These are phyloP conservation scores for Ophion costatus DNA, from an alignment of 2,888 invertebrate genomes.

Conservation along the genomic window DNA sequence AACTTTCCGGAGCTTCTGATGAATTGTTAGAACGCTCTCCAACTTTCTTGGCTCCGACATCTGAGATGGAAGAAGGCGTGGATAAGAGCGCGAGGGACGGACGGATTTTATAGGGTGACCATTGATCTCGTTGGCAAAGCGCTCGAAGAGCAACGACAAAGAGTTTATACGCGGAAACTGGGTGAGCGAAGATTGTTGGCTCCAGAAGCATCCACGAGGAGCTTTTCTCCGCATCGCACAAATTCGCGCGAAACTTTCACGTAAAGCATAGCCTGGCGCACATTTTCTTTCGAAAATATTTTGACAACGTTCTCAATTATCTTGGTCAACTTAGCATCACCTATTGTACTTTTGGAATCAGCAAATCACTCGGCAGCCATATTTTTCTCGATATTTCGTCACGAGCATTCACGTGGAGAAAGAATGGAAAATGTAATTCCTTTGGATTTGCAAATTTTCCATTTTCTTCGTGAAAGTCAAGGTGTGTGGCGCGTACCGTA, in stretches of 20 bases:
- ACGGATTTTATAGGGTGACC: constrained; percentile 47
- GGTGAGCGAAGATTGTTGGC: constrained; percentile 41
- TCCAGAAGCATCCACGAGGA: constrained; percentile 29
- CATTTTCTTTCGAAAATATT: constrained; percentile 32
- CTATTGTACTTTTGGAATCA: no score
- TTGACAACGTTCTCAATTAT: neutral
- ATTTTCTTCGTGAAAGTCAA: constrained; percentile 19
- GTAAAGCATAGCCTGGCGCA: constrained; percentile 18
- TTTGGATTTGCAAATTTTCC: constrained; percentile 10
- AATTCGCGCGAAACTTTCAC: constrained; percentile 53
- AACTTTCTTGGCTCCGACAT: constrained; percentile 61
- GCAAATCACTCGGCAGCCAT: neutral
- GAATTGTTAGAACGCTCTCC: constrained; percentile 60
- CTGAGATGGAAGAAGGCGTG: constrained; percentile 29
- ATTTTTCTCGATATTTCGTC: neutral
- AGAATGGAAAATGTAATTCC: constrained; percentile 30
- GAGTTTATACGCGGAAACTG: constrained; percentile 60
- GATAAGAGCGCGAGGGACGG: constrained; percentile 36
- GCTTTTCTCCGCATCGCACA: constrained; percentile 24
- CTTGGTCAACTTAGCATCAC: no score
- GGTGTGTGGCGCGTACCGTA: constrained; percentile 13
- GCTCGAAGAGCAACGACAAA: constrained; percentile 48
- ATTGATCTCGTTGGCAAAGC: constrained; percentile 60
- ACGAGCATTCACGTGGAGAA: neutral
- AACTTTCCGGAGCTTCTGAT: constrained; percentile 52